A percentile compares a stretch with the other conserved stretches of the same genome.
phyloP scores from a whole-genome alignment of 2,888 invertebrate genomes.

The Chromoteleia sp. region DNA sequence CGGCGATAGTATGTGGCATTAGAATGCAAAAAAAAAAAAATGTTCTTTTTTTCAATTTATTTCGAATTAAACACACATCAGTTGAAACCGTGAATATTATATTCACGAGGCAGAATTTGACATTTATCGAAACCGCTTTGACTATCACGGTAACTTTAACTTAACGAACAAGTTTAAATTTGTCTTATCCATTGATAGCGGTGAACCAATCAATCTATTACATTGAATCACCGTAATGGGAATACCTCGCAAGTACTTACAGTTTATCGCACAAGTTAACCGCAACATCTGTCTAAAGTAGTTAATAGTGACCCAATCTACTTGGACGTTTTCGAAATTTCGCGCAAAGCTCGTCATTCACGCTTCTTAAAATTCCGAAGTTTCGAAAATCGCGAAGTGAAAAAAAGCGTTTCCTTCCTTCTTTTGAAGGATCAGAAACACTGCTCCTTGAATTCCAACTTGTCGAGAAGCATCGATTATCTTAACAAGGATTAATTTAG shows the following conservation, averaged over 20 bases:
- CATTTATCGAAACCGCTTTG: neutral
- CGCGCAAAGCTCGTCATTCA: too few relatives aligned
- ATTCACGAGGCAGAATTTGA: too few relatives aligned
- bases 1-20: too few relatives aligned
- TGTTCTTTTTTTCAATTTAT: too few relatives aligned
- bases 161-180: conserved; percentile 56
- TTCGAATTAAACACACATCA: too few relatives aligned
- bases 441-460: too few relatives aligned
- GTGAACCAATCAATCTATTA: conserved; percentile 64
- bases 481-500: conserved; percentile 22
- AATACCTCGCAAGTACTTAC: conserved; percentile 62
- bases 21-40: too few relatives aligned
- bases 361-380: too few relatives aligned
- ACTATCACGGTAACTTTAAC: conserved; percentile 42
- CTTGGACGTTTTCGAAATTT: conserved; percentile 24
- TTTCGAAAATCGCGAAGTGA: conserved; percentile 10
- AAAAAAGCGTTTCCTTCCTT: too few relatives aligned
- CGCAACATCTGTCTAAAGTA: conserved; percentile 47
- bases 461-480: too few relatives aligned
- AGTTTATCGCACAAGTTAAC: conserved; percentile 62
- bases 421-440: too few relatives aligned
- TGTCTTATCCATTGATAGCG: conserved; percentile 51
- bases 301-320: conserved; percentile 45
- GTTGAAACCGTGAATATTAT: too few relatives aligned
- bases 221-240: conserved; percentile 64